A percentile compares a stretch with the other conserved stretches of the same genome.
phyloP scores from a whole-genome alignment of 2,797 vertebrate genomes.

The Lutra lutra region DNA sequence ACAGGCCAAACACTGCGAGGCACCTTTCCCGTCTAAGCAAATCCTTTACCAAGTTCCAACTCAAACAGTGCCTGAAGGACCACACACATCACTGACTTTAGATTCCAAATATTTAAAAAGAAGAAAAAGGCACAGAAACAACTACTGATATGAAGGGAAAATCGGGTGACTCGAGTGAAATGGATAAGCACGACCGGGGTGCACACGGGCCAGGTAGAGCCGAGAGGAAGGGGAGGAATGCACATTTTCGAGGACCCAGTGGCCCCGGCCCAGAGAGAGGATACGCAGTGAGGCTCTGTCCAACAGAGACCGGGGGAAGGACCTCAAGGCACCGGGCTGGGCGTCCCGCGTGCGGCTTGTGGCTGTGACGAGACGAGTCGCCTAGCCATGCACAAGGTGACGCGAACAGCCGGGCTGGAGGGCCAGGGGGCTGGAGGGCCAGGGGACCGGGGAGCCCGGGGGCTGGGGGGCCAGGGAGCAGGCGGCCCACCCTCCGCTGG shows the following conservation, averaged over 20 bases:
- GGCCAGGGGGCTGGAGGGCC: not conserved
- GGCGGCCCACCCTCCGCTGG: not conserved
- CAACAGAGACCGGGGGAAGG: not conserved
- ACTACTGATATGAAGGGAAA: not conserved
- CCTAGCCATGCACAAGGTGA: not conserved
- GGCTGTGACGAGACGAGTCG: not conserved
- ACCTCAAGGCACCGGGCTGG: not conserved
- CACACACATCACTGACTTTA: not conserved
- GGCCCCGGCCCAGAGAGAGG: constrained; percentile 59
- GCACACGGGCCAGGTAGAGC: constrained; percentile 16
- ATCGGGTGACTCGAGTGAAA: not conserved
- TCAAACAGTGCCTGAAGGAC: not conserved
- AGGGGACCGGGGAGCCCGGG: not conserved
- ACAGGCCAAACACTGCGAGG: not conserved
- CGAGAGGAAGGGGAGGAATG: constrained; percentile 46
- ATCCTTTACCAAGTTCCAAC: not conserved
- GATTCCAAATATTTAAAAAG: not conserved
- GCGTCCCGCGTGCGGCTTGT: rapidly evolving
- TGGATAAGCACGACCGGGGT: not conserved
- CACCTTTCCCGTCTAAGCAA: not conserved
- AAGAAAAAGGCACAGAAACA: not conserved
- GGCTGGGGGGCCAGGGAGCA: not conserved
- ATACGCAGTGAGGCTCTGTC: constrained; percentile 37
- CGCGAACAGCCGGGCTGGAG: rapidly evolving
- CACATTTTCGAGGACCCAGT: not conserved